Conservation (phyloP, 1,140 invertebrate species). For the Delia radicum region DNA sequence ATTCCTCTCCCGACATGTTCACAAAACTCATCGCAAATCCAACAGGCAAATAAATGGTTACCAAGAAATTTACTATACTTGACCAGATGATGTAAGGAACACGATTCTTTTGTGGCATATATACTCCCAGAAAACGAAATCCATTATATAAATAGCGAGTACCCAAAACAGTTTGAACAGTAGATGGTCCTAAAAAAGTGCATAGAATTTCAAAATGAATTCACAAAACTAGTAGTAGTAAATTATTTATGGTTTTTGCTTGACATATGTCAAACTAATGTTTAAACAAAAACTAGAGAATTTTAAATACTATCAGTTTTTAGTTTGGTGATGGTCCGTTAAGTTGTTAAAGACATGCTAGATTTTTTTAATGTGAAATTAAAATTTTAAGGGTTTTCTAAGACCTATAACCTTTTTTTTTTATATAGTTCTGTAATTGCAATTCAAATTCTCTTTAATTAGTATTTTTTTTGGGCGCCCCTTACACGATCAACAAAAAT, state of each 20-base stretch:
- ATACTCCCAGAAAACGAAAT: slow-evolving; percentile 26
- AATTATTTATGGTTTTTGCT: background rate
- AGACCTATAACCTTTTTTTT: no score
- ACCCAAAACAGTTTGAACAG: background rate
- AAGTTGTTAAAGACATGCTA: no score
- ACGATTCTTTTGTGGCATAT: background rate
- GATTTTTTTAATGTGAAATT: no score
- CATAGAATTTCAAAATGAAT: background rate
- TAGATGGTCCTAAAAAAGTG: no score
- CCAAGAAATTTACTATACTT: background rate
- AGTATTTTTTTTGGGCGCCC: no score
- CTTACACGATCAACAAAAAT: no score
- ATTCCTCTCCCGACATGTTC: slow-evolving; percentile 22
- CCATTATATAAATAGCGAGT: slow-evolving; percentile 22
- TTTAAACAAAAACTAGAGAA: no score
- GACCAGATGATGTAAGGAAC: slow-evolving; percentile 24
- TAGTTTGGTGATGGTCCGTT: no score
- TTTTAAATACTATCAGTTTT: no score
- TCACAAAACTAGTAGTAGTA: background rate
- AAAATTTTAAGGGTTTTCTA: no score
- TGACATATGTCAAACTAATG: background rate
- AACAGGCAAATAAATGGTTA: slow-evolving; percentile 32
- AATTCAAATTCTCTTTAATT: no score
- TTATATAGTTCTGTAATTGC: no score
- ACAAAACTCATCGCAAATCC: slow-evolving; percentile 36